Evolutionary conservation across 92 coral and sea anemone species (phyloP), one percentile per base, ranked within the genome.

Genomic region (Nematostella vectensis): DNA sequence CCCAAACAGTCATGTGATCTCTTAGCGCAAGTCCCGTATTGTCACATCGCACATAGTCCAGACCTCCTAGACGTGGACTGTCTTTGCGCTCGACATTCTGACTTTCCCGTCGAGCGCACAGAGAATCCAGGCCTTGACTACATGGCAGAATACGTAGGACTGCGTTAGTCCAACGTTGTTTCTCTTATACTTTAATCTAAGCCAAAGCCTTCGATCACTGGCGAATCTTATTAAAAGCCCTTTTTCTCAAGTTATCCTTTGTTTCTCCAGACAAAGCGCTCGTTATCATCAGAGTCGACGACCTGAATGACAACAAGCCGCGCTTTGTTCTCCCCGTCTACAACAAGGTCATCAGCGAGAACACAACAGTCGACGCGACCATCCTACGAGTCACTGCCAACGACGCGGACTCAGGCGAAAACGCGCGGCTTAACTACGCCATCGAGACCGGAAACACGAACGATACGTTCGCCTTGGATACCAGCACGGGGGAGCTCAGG

Each of bases 301-400:
- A 85, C 33, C 55, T 67, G 47, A 85, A 85, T 39, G 95, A 85
- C 57, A 85, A 85, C 70, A 68, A 42, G 0, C 95, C 95, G 20
- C 76, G 69, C 16, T 85, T 85, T 29, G 71, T 58, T 25, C 81
- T 78, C 0, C 27, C 54, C 31, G 45, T 54, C 31, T 85, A 85
- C 44, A 70, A 85, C 31, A 62, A 80, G 20, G 56, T 80, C 26
- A 50, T 85, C 43, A 69, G 55, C 68, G 95, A 80, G 43, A 71
- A 85, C 45, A 78, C 80, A 12, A 61, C 95, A 0, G 62, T 85
- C 15, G 88, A 78, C 20, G 45, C 88, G 10, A 48, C 69, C 3
- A 62, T 85, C 26, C 78, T 85, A 40, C 79, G 83, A 48, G 84
- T 85, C 11, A 85, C 82, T 0, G 88, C 88, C 25, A 81, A 68